Conservation (phyloP, 2,888 invertebrate genomes). For the Steromphala cineraria region DNA sequence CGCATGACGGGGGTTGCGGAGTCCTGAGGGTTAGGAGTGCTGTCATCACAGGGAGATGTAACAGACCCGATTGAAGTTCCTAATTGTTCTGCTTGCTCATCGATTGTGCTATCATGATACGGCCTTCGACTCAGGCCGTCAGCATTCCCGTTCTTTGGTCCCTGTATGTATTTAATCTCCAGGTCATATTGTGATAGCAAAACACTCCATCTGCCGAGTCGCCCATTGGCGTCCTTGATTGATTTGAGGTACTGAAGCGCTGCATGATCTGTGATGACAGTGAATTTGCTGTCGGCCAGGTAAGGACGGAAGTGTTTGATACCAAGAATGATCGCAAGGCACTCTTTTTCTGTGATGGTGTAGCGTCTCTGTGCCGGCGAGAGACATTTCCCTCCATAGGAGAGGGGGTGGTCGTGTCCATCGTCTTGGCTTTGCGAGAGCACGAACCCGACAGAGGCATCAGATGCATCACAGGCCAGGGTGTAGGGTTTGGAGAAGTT, state of each 20-base stretch:
- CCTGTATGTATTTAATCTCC: constrained; percentile 6
- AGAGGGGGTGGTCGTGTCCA: constrained; percentile 31
- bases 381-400: constrained; percentile 42
- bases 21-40: too few species aligned
- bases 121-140: constrained; percentile 32
- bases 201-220: constrained; percentile 31
- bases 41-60: not conserved
- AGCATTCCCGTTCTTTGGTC: constrained; percentile 30
- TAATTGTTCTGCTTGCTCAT: not conserved
- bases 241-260: constrained; percentile 39
- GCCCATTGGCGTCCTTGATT: constrained; percentile 32
- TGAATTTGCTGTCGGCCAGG: constrained; percentile 37
- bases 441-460: constrained; percentile 32
- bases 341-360: constrained; percentile 39
- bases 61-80: not conserved
- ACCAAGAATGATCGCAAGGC: constrained; percentile 41
- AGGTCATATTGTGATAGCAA: constrained; percentile 19
- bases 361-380: constrained; percentile 32
- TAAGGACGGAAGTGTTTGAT: constrained; percentile 40
- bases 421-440: constrained; percentile 35
- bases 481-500: constrained; percentile 35
- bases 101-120: not conserved
- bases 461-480: constrained; percentile 37
- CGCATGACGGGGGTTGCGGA: too few species aligned
- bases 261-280: constrained; percentile 43